Conservation (phyloP, 2,888 invertebrate species). For the Caenorhabditis virilis region DNA sequence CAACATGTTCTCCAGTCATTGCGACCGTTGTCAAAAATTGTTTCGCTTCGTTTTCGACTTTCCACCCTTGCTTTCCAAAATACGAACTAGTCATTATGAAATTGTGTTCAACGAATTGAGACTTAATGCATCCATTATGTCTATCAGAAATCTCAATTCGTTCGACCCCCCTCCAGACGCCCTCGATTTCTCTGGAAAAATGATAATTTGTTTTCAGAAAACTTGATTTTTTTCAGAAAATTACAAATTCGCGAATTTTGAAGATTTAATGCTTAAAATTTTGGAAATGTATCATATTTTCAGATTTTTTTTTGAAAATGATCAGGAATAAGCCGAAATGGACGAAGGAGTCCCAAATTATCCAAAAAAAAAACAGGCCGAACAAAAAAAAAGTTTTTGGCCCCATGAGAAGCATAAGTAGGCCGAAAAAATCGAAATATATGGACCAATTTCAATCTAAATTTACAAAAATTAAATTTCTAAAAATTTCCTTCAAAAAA, state of each 20-base stretch:
- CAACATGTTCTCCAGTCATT: conserved; percentile 57
- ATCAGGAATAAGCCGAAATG: neutral
- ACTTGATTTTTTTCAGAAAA: neutral
- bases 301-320: neutral
- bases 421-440: too few relatives aligned
- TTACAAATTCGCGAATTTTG: too few relatives aligned
- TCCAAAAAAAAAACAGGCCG: too few relatives aligned
- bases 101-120: conserved; percentile 34
- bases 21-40: conserved; percentile 36
- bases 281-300: too few relatives aligned
- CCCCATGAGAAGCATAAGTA: too few relatives aligned
- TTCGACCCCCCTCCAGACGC: conserved; percentile 39
- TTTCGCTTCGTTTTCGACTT: conserved; percentile 25
- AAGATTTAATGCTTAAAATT: neutral
- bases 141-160: conserved; percentile 63
- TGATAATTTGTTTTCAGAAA: too few relatives aligned
- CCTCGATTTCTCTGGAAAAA: conserved; percentile 30
- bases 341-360: too few relatives aligned
- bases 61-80: conserved; percentile 58
- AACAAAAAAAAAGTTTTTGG: too few relatives aligned
- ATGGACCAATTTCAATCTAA: neutral
- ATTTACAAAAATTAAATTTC: neutral
- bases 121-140: conserved; percentile 60
- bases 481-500: neutral
- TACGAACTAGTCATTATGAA: conserved; percentile 53